Evolutionary conservation across 2,797 vertebrate species (phyloP).

Genomic region (Coregonus sp.): DNA sequence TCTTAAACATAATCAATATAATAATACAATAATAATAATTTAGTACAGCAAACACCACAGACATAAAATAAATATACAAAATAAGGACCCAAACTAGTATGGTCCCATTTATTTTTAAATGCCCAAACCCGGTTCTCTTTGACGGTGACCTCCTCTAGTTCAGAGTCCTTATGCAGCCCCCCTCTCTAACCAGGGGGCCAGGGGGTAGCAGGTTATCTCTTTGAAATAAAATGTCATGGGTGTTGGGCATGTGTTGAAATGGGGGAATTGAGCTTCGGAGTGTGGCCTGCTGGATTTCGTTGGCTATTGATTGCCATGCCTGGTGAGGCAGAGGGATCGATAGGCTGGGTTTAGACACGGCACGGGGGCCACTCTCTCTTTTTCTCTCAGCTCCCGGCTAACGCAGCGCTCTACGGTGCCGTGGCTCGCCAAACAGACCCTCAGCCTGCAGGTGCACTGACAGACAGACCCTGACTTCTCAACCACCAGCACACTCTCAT

Average conservation of each 20-base stretch:
- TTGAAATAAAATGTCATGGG: conserved; percentile 73
- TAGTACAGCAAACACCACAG: no score
- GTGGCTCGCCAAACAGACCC: conserved; percentile 29
- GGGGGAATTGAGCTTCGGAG: conserved; percentile 67
- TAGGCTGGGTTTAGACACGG: conserved; percentile 71
- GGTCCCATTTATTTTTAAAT: no score
- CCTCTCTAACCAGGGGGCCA: conserved; percentile 23
- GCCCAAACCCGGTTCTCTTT: no score
- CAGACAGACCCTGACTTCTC: no score
- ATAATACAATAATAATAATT: no score
- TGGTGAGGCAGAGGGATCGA: conserved; percentile 69
- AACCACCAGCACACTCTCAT: no score
- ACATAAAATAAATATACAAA: no score
- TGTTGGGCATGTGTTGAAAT: conserved; percentile 68
- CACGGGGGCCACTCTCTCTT: conserved; percentile 38
- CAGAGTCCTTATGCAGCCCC: no score
- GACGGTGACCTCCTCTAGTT: no score
- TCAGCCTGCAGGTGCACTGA: no score
- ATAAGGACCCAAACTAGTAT: no score
- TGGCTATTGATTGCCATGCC: conserved; percentile 76
- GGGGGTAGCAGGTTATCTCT: conserved; percentile 36
- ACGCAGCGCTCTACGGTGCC: conserved; percentile 26
- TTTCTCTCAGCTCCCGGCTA: conserved; percentile 17
- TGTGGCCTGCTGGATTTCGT: conserved; percentile 73
- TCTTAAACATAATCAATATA: no score